Evolutionary conservation across 2,888 invertebrate genomes (phyloP), one percentile per base, ranked within the genome.

Genomic region (Hydrotaea cyrtoneurina): DNA sequence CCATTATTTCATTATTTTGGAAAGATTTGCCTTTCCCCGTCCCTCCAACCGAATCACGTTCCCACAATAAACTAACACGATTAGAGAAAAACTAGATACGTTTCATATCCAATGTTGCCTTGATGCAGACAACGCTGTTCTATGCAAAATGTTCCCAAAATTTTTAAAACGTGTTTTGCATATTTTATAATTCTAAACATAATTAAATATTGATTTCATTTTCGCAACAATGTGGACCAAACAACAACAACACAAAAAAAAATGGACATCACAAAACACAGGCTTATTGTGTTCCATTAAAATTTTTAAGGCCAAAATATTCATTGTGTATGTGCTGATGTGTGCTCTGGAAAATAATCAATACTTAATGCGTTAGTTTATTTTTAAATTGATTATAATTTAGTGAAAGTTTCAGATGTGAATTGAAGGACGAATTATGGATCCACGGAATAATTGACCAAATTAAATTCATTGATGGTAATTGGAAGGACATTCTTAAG

Each of bases 161-260:
- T 39, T 39, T 39, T 21, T 43, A 43, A 7, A 66, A 43, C 66
- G 23, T 64, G 36, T 64, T 64, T 64, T 64, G 64, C 31, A 64
- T 64, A 36, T 64, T 64, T 64, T 7, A 36, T 36, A 36, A 31
- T 64, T 64, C 64, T 64, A 64, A 66, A 43, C 66, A 66, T 66
- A 66, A 43, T 43, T 66, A 43, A 43, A 39, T 66, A 43, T 66
- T 66, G 66, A 39, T 39, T 66, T 43, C 11, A 66, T 31, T 64
- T 64, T 39, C 13, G 50, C 4, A 50, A 50, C 50, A 4, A 50
- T 50, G n/a, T 50, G 50, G 13, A 50, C 0, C 50, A n/a, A 50
- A 50, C 2, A 50, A 50, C 15, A 50, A 5, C 15, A n/a, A 50
- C 7, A 43, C 43, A 31, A 7, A 31, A 31, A 31, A 43, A 43